Conservation (phyloP, 2,888 invertebrate genomes). For the Ypsolopha scabrella region DNA sequence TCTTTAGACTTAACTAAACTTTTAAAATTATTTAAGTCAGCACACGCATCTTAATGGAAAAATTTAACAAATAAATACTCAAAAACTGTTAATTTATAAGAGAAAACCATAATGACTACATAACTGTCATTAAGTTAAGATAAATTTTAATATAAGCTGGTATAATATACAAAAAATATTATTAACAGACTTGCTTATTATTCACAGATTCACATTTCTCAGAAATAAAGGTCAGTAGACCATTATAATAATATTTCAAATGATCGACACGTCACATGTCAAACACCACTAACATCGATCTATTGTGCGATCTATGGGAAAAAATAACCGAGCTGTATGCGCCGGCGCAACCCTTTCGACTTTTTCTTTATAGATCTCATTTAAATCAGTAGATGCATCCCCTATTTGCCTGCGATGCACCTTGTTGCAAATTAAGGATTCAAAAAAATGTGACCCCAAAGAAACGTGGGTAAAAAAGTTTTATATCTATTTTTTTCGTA, state of each 20-base stretch:
- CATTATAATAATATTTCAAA: constrained; percentile 2
- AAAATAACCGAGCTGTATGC: constrained; percentile 28
- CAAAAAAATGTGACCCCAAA: constrained; percentile 62
- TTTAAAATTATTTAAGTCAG: too few relatives aligned
- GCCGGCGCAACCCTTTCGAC: constrained; percentile 31
- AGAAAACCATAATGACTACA: too few relatives aligned
- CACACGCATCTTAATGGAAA: too few relatives aligned
- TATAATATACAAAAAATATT: too few relatives aligned
- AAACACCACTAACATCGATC: constrained; percentile 46
- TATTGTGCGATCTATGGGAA: constrained; percentile 50
- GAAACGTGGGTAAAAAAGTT: constrained; percentile 64
- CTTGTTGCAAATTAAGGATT: constrained; percentile 70
- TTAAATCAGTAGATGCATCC: constrained; percentile 50
- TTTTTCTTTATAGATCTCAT: constrained; percentile 60
- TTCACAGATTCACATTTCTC: too few relatives aligned
- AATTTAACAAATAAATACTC: too few relatives aligned
- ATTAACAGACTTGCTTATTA: too few relatives aligned
- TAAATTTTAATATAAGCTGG: too few relatives aligned
- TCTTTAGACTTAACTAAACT: too few relatives aligned
- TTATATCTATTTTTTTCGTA: constrained; percentile 50
- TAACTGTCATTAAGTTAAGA: too few relatives aligned
- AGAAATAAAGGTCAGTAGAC: too few relatives aligned
- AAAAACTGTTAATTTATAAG: too few relatives aligned
- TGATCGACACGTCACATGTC: constrained; percentile 47
- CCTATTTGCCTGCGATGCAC: constrained; percentile 60